Base-by-base conservation (phyloP, 2,113 vertebrate genomes). In the Lepisosteus osseus region DNA sequence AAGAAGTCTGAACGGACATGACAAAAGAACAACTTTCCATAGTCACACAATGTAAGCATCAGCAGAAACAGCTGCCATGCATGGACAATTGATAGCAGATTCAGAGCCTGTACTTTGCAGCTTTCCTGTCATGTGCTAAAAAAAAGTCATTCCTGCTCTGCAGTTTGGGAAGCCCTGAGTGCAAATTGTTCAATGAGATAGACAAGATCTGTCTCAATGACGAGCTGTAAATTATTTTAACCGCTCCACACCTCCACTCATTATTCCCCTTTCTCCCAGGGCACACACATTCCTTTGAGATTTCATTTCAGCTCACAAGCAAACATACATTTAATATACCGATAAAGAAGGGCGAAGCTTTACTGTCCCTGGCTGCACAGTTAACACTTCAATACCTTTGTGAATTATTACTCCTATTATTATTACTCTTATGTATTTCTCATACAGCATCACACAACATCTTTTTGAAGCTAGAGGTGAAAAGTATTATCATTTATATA, bases 71-170 rank as follows among this genome's bases (percentile, higher is more conserved):
- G 13, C 41, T 45, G 15, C 63, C 70, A 72, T 72, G 61, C 70
- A 65, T 72, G 61, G 61, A 72, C 70, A 72, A 72, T 72, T 72
- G 65, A 54, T 47, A 72, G 61, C 70, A 72, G 70, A 72, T 72
- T 54, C 47, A 63, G 54, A 65, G 29, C 29, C 29, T 29, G 29
- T 29, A 29, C 29, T 29, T 29, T 29, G 29, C 29, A 65, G 70
- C 61, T 55, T 65, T 56, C 57, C 61, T 64, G 62, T 56, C 43
- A 40, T 12, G 62, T 72, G 70, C 54, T 65, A 72, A 72, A 72
- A 59, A 72, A 72, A 61, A 14, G 62, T 54, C 65, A 15, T 72
- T 61, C 70, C 70, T 72, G 70, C 61, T 41, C 51, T 65, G 70
- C 70, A 54, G 40, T 72, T 72, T 55, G 55, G 29, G 64, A 55